Conservation (phyloP, 2,888 invertebrate species). For the Iphiclides podalirius region DNA sequence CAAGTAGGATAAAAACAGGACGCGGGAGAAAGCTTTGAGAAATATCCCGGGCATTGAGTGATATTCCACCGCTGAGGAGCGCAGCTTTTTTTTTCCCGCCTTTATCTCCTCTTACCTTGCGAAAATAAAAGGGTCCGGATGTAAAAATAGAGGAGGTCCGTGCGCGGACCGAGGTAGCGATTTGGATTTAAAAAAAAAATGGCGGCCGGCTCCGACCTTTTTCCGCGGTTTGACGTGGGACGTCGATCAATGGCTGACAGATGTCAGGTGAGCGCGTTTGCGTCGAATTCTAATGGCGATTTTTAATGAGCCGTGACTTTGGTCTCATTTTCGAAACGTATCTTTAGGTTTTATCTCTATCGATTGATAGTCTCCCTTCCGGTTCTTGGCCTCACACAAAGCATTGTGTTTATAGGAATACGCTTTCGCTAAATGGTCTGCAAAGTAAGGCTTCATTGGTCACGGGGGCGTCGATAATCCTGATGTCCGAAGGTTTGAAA, state of each 20-base stretch:
- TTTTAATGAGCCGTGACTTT: constrained; percentile 6
- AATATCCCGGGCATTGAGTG: constrained; percentile 66
- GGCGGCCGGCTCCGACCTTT: constrained; percentile 8
- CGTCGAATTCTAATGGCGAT: constrained; percentile 5
- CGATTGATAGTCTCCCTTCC: too few species aligned
- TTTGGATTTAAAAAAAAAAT: constrained; percentile 18
- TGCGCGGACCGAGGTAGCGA: constrained; percentile 29
- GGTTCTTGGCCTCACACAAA: too few species aligned
- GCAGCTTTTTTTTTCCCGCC: background rate
- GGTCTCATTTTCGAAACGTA: background rate
- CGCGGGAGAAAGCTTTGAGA: constrained; percentile 69
- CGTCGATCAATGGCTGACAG: constrained; percentile 20
- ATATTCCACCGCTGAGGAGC: constrained; percentile 53
- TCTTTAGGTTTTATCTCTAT: background rate
- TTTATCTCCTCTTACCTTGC: constrained; percentile 41
- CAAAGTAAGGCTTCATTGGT: too few species aligned
- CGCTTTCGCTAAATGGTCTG: too few species aligned
- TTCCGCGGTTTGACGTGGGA: constrained; percentile 9
- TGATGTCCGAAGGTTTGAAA: too few species aligned
- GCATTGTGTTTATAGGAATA: too few species aligned
- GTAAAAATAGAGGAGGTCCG: constrained; percentile 32
- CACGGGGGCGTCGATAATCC: too few species aligned
- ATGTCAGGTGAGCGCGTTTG: background rate
- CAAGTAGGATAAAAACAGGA: constrained; percentile 81
- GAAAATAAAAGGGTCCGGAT: constrained; percentile 23